Base-by-base conservation (phyloP, 2,797 vertebrate genomes). In the Discoglossus pictus region DNA sequence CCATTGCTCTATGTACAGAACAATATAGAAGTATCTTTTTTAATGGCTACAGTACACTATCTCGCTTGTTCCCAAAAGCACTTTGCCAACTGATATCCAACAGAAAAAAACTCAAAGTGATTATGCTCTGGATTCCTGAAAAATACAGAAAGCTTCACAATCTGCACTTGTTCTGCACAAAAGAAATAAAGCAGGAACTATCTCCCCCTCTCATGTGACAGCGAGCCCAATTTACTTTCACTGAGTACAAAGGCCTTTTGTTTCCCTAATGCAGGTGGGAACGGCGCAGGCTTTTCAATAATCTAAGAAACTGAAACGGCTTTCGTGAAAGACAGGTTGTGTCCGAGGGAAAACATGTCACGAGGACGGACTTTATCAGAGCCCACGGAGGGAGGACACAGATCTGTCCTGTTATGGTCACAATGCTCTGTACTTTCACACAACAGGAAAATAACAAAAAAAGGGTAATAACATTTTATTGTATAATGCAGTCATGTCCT, bases 171-270 rank as follows among this genome's bases (percentile, higher is more conserved):
- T 84, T 79, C 71, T 79, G 73, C 72, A 74, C 74, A 80, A 81
- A 73, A 34, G 42, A 18, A 66, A 17, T n/a, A 73, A 55, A 76
- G 78, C 78, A 80, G 76, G 76, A 75, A 80, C 76, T 74, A 76
- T 80, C 83, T 83, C 77, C 70, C 76, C 75, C 78, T 80, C 76
- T 87, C 85, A 79, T 75, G 78, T 88, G 84, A 89, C 83, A 82
- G 81, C 75, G 76, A 83, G 83, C 78, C 75, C 1, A 11, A 79
- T 80, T 75, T 78, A 76, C 70, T 82, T 79, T 72, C 9, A 48
- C 61, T 63, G 42, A 59, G 58, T 68, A 88, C 80, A 88, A 91
- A 87, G 81, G 77, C 75, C 71, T 76, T 80, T 88, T 87, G 83
- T 84, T 78, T 80, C 44, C 58, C 55, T 52, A 55, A 66, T 0